Evolutionary conservation across 2,113 vertebrate species (phyloP).

Genomic region (Phoenicopterus ruber): DNA sequence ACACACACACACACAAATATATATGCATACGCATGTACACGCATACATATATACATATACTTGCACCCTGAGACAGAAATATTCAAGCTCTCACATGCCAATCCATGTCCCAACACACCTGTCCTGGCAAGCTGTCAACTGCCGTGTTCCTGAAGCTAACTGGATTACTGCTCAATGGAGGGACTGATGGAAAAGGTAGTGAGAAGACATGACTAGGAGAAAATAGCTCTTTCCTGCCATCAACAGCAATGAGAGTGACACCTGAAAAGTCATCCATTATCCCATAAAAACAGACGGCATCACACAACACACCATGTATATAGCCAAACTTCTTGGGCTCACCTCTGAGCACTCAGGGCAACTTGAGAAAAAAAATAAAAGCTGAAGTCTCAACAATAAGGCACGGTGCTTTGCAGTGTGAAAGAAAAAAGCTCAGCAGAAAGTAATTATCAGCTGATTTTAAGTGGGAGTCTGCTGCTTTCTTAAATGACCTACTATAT

Average conservation of each 20-base stretch:
- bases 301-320: background rate
- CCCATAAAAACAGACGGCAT: background rate
- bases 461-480: slow-evolving; percentile 25
- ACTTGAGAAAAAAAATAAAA: slow-evolving; percentile 23
- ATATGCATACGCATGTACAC: background rate
- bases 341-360: background rate
- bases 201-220: background rate
- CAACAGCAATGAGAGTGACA: background rate
- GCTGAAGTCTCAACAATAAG: slow-evolving; percentile 14
- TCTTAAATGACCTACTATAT: slow-evolving; percentile 14
- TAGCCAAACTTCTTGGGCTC: background rate
- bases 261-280: background rate
- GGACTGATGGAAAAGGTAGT: background rate
- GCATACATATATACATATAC: background rate
- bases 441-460: slow-evolving; percentile 54
- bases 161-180: background rate
- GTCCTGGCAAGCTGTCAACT: background rate
- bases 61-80: background rate
- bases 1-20: background rate
- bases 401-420: background rate
- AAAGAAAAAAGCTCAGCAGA: background rate
- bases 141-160: background rate
- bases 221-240: background rate
- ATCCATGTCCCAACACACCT: background rate
- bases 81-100: background rate